Percentiles rank a stretch among this genome's conserved stretches.
Evolutionary conservation across 2,113 vertebrate genomes (phyloP).

Genomic region (Eidolon helvum): DNA sequence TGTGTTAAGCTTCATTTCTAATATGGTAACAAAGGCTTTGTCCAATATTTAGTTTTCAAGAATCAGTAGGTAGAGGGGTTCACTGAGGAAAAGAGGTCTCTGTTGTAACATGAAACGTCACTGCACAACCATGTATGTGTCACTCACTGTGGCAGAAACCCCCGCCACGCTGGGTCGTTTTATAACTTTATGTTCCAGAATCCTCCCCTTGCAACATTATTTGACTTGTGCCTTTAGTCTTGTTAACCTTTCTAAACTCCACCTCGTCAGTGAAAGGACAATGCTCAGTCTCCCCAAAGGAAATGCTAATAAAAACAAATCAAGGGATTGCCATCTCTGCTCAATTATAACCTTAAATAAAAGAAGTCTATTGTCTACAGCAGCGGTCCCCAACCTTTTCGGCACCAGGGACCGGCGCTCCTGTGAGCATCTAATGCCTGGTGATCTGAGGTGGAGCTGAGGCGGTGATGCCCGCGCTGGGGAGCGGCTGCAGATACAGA

Average conservation of each 20-base stretch:
- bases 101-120: neutral
- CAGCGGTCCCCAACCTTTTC: neutral
- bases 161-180: neutral
- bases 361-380: neutral
- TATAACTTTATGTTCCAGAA: neutral
- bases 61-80: neutral
- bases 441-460: too few relatives aligned
- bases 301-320: neutral
- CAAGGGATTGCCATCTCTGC: neutral
- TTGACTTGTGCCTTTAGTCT: neutral
- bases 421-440: too few relatives aligned
- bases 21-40: neutral
- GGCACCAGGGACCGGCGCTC: neutral
- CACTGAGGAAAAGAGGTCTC: neutral
- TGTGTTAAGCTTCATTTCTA: neutral
- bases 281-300: neutral
- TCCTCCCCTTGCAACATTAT: neutral
- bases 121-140: rapidly evolving
- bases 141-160: neutral
- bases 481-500: too few relatives aligned
- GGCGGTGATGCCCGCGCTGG: too few relatives aligned
- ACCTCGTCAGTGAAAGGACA: neutral
- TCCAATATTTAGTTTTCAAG: neutral
- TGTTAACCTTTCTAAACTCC: neutral
- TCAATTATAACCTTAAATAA: neutral